Conservation (phyloP, 2,113 vertebrate species). For the Petaurus breviceps region DNA sequence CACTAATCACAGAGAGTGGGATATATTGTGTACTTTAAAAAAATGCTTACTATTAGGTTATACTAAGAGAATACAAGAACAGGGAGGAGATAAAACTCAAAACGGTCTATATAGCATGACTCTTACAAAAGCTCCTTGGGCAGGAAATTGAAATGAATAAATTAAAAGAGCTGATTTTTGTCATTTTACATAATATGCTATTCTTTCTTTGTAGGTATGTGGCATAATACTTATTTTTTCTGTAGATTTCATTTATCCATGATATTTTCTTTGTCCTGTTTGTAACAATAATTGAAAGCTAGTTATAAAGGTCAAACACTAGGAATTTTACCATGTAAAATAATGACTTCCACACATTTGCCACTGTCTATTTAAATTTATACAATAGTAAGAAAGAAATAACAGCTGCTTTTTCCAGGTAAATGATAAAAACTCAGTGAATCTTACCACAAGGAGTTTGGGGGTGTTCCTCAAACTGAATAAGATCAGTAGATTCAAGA, state of each 20-base stretch:
- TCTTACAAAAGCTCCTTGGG: background rate
- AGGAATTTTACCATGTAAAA: background rate
- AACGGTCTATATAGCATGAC: background rate
- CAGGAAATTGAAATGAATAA: background rate
- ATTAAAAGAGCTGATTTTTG: background rate
- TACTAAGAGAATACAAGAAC: background rate
- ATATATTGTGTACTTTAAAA: background rate
- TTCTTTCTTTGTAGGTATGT: background rate
- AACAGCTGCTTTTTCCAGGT: background rate
- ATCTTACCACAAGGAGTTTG: conserved; percentile 79
- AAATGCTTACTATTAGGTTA: background rate
- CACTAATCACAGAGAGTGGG: background rate
- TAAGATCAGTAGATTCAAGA: conserved; percentile 90
- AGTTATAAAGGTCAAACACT: background rate
- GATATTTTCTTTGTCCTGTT: background rate
- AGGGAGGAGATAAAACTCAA: background rate
- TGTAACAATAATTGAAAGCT: background rate
- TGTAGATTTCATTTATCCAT: background rate
- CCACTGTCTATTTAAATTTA: background rate
- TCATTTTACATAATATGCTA: background rate
- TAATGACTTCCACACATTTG: background rate
- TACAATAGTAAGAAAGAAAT: background rate
- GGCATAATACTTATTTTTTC: background rate
- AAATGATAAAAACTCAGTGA: background rate
- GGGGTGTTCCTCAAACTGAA: conserved; percentile 91